Percentiles rank a stretch among this genome's conserved stretches.
phyloP scores from a whole-genome alignment of 2,113 vertebrate species.

The Nicator chloris region DNA sequence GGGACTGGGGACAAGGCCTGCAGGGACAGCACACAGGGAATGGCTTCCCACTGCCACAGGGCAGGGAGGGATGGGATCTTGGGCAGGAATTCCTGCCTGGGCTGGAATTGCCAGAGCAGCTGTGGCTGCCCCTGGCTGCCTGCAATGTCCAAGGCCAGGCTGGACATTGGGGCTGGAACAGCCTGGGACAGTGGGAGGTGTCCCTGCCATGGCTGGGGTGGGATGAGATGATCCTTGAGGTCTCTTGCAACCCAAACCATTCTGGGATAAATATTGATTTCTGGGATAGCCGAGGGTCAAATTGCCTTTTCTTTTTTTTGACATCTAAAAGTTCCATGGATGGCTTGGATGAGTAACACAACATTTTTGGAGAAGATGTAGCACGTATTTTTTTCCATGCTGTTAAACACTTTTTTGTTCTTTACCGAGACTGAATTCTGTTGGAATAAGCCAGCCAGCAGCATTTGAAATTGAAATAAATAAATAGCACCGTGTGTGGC shows the following conservation, averaged over 20 bases:
- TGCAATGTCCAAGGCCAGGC: neutral
- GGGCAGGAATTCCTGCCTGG: neutral
- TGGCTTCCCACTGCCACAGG: neutral
- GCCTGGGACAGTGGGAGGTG: fast-evolving
- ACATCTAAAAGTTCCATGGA: neutral
- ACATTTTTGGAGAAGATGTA: neutral
- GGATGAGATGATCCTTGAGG: neutral
- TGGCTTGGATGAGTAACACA: neutral
- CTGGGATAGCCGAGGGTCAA: neutral
- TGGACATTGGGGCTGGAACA: too few species aligned
- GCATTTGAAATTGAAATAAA: slow-evolving; percentile 3
- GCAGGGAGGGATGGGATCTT: neutral
- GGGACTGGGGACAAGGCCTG: neutral
- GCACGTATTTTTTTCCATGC: neutral
- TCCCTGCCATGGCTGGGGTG: neutral
- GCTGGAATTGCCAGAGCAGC: neutral
- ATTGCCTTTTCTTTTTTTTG: neutral
- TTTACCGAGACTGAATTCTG: neutral
- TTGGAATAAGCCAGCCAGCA: neutral
- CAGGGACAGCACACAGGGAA: neutral
- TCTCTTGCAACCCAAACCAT: neutral
- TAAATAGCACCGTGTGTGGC: neutral
- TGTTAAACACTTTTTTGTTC: neutral
- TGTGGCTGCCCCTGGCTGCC: too few species aligned
- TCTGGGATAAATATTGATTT: neutral